Evolutionary conservation across 2,888 invertebrate genomes (phyloP).

Genomic region (Leucophenga maculata): DNA sequence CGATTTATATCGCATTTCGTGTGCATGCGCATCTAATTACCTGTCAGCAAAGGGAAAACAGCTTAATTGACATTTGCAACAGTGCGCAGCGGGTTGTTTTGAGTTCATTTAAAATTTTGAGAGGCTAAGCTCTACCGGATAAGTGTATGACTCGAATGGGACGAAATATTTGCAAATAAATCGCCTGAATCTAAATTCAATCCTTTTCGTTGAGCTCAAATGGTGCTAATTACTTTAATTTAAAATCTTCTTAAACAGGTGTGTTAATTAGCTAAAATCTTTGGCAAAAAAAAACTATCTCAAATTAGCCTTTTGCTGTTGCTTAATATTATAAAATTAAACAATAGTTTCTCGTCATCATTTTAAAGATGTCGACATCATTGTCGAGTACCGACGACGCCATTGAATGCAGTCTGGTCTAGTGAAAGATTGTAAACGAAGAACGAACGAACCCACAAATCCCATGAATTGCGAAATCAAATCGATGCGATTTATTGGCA

Average conservation of each 20-base stretch:
- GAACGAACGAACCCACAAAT: background rate
- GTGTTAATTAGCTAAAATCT: conserved; percentile 11
- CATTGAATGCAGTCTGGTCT: background rate
- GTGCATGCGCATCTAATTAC: too few species aligned
- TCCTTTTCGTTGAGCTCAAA: too few species aligned
- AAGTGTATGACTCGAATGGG: too few species aligned
- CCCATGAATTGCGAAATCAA: conserved; percentile 31
- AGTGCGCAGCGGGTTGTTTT: too few species aligned
- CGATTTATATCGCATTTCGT: too few species aligned
- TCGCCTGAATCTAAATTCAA: too few species aligned
- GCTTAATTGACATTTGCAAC: too few species aligned
- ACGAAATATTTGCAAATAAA: too few species aligned
- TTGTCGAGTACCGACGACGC: background rate
- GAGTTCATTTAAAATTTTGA: too few species aligned
- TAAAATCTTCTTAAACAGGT: conserved; percentile 1
- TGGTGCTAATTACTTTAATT: too few species aligned
- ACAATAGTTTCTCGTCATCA: conserved; percentile 19
- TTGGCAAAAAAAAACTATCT: background rate
- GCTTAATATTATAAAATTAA: conserved; percentile 4
- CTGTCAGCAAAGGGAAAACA: too few species aligned
- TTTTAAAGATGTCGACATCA: background rate
- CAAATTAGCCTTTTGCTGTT: background rate
- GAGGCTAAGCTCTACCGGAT: too few species aligned
- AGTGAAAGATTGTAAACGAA: background rate
- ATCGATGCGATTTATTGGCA: conserved; percentile 59